Evolutionary conservation across 2,888 invertebrate species (phyloP).

Genomic region (Nymphalis polychloros): DNA sequence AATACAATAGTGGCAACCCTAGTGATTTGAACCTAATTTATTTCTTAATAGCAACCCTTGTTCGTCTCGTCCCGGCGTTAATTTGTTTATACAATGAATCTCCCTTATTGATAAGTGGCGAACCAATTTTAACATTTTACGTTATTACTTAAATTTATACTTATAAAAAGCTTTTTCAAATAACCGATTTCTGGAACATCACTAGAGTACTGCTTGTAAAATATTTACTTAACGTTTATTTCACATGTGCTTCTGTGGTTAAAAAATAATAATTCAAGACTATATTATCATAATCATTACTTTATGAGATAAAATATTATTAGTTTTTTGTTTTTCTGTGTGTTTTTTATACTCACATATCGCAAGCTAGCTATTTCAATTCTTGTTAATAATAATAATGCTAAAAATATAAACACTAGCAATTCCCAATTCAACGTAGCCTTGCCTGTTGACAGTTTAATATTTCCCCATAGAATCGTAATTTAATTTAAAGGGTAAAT

Average conservation of each 20-base stretch:
- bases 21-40: conserved; percentile 62
- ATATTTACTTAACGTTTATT: too few species aligned
- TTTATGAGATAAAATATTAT: too few species aligned
- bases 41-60: conserved; percentile 71
- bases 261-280: too few species aligned
- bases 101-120: conserved; percentile 44
- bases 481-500: not conserved
- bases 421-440: not conserved
- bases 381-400: too few species aligned
- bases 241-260: too few species aligned
- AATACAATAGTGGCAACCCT: conserved; percentile 55
- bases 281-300: too few species aligned
- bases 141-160: not conserved
- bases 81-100: conserved; percentile 70
- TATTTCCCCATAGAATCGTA: not conserved
- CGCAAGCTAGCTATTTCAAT: too few species aligned
- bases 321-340: too few species aligned
- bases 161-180: not conserved
- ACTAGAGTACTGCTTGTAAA: not conserved
- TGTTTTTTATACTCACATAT: too few species aligned
- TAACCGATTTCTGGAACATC: not conserved
- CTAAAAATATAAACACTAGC: not conserved
- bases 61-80: conserved; percentile 50
- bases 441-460: not conserved
- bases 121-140: conserved; percentile 3